Percentiles rank a stretch among this genome's conserved stretches.
phyloP scores from a whole-genome alignment of 2,113 vertebrate genomes.

The Petroica traversi region DNA sequence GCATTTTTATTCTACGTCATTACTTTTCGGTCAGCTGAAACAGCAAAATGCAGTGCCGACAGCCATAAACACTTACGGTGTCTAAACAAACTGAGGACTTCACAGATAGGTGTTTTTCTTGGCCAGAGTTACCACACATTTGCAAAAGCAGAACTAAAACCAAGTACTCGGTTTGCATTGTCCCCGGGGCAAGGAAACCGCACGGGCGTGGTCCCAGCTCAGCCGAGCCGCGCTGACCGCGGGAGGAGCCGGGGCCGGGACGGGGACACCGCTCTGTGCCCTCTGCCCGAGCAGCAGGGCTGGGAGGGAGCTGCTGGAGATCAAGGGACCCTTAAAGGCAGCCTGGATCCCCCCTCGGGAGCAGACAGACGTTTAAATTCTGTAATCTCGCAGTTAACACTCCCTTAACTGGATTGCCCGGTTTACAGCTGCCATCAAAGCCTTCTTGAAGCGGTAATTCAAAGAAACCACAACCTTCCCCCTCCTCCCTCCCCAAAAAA shows the following conservation, averaged over 20 bases:
- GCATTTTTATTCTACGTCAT: not conserved
- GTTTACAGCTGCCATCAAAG: not conserved
- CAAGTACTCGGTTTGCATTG: fast-evolving
- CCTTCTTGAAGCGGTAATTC: not conserved
- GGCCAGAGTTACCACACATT: fast-evolving
- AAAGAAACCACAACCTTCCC: not conserved
- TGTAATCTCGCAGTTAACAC: not conserved
- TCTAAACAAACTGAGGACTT: not conserved
- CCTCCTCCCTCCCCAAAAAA: too few species aligned
- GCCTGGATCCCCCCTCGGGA: not conserved
- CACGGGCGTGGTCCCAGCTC: not conserved
- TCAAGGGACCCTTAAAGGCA: not conserved
- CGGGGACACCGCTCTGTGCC: fast-evolving
- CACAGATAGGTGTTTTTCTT: not conserved
- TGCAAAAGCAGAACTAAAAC: not conserved
- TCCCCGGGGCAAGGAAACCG: not conserved
- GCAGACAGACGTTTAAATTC: not conserved
- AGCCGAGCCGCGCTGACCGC: not conserved
- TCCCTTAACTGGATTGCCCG: not conserved
- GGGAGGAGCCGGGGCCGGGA: not conserved
- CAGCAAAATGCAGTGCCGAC: not conserved
- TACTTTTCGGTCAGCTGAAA: not conserved
- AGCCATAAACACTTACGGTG: fast-evolving
- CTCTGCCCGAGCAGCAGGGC: fast-evolving
- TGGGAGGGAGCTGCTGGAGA: not conserved